phyloP scores from a whole-genome alignment of 1,140 invertebrate species.

The Trichomalopsis sarcophagae region DNA sequence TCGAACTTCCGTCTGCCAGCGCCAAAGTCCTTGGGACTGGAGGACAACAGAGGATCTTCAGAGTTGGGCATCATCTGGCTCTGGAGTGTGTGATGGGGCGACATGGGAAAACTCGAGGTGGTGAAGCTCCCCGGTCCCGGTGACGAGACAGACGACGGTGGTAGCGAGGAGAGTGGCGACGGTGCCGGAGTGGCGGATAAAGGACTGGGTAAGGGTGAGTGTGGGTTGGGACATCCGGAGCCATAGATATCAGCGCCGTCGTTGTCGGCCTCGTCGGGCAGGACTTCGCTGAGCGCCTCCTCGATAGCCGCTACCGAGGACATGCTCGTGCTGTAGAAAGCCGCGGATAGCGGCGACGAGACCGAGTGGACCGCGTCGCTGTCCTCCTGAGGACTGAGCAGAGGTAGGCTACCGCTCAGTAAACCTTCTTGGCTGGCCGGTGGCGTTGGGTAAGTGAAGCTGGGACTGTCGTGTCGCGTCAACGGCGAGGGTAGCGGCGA shows the following conservation, averaged over 20 bases:
- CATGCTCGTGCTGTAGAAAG: constrained; percentile 90
- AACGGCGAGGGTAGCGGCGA: constrained; percentile 82
- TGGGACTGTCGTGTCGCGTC: constrained; percentile 78
- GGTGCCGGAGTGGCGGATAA: constrained; percentile 79
- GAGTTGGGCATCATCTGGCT: constrained; percentile 90
- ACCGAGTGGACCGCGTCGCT: constrained; percentile 78
- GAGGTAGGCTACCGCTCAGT: constrained; percentile 72
- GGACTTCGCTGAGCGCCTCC: constrained; percentile 86
- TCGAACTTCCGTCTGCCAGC: constrained; percentile 78
- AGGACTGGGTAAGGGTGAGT: constrained; percentile 80
- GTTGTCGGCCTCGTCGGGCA: constrained; percentile 83
- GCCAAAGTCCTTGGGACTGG: constrained; percentile 86
- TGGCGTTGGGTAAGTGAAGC: constrained; percentile 87
- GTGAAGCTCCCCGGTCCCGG: constrained; percentile 75
- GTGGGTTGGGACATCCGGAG: constrained; percentile 75
- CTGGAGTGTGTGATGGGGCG: constrained; percentile 77
- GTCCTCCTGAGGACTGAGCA: constrained; percentile 75
- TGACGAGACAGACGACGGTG: constrained; percentile 76
- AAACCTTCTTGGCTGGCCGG: constrained; percentile 88
- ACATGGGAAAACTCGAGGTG: constrained; percentile 72
- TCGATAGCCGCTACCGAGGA: constrained; percentile 89
- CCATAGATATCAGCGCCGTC: constrained; percentile 79
- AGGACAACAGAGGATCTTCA: constrained; percentile 87
- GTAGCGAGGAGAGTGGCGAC: constrained; percentile 76
- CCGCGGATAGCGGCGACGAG: constrained; percentile 84